A percentile compares a stretch with the other conserved stretches of the same genome.
phyloP scores from a whole-genome alignment of 2,888 invertebrate genomes.

The Sesia bembeciformis region DNA sequence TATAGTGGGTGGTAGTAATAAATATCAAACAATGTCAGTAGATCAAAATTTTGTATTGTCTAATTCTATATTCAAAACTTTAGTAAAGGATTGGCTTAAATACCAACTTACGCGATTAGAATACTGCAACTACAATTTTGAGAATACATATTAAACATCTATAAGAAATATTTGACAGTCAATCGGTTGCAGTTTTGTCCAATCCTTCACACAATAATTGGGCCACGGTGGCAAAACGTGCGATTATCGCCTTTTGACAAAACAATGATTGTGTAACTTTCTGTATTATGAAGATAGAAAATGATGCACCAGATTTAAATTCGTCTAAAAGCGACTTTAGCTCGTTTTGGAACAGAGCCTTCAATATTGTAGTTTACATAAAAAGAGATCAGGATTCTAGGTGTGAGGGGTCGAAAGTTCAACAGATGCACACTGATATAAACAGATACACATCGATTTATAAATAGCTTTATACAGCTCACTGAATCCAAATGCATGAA shows the following conservation, averaged over 20 bases:
- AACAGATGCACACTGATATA: slow-evolving; percentile 17
- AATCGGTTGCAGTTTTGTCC: slow-evolving; percentile 20
- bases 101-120: slow-evolving; percentile 17
- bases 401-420: slow-evolving; percentile 50
- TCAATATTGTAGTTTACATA: slow-evolving; percentile 57
- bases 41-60: slow-evolving; percentile 52
- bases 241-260: slow-evolving; percentile 13
- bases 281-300: too few species aligned
- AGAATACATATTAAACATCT: slow-evolving; percentile 13
- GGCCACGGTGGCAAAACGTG: too few species aligned
- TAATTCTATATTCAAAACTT: slow-evolving; percentile 59
- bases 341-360: background rate
- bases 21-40: background rate
- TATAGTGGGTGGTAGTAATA: background rate
- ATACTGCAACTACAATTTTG: background rate
- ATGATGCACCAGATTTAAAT: too few species aligned
- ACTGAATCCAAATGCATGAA: slow-evolving; percentile 51
- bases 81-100: slow-evolving; percentile 45
- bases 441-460: slow-evolving; percentile 12
- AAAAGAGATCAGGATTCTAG: slow-evolving; percentile 63
- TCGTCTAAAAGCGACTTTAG: too few species aligned
- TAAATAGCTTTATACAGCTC: slow-evolving; percentile 39
- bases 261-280: background rate
- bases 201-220: slow-evolving; percentile 39
- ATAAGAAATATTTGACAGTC: slow-evolving; percentile 17